Percentiles rank a stretch among this genome's conserved stretches.
phyloP scores from a whole-genome alignment of 1,140 invertebrate genomes.

The Drosophila aff. region DNA sequence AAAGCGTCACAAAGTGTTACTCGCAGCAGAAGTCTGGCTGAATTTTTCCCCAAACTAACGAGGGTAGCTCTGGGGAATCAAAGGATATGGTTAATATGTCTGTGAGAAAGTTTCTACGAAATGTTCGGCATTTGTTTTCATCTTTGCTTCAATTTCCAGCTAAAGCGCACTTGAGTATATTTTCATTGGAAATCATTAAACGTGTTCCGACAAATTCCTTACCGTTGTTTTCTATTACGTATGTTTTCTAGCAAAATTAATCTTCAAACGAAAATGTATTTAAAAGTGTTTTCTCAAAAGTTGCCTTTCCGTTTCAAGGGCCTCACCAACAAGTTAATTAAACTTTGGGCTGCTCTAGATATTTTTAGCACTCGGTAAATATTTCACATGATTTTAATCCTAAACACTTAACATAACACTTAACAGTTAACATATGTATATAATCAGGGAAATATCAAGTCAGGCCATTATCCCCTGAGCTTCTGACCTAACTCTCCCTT shows the following conservation, averaged over 20 bases:
- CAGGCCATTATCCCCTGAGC: no score
- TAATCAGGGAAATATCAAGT: background rate
- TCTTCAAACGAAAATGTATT: slow-evolving; percentile 2
- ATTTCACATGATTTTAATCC: background rate
- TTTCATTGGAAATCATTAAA: slow-evolving; percentile 7
- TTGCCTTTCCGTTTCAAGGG: no score
- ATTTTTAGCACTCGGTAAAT: background rate
- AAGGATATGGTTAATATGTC: background rate
- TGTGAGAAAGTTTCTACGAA: background rate
- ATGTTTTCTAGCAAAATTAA: background rate
- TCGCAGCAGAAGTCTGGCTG: slow-evolving; percentile 5
- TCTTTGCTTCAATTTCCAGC: background rate
- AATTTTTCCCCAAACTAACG: slow-evolving; percentile 9
- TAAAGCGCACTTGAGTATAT: background rate
- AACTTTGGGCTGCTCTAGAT: background rate
- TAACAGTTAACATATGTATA: background rate
- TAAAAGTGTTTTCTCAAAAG: background rate
- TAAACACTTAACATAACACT: background rate
- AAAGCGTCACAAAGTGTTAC: slow-evolving; percentile 34
- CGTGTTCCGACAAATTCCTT: background rate
- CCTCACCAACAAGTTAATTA: background rate
- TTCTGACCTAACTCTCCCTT: background rate
- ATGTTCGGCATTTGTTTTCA: background rate
- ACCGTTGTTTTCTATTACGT: background rate
- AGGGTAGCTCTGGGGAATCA: slow-evolving; percentile 11